Percentiles rank a stretch among this genome's conserved stretches.
phyloP scores from a whole-genome alignment of 2,113 vertebrate genomes.

The Serilophus lunatus region DNA sequence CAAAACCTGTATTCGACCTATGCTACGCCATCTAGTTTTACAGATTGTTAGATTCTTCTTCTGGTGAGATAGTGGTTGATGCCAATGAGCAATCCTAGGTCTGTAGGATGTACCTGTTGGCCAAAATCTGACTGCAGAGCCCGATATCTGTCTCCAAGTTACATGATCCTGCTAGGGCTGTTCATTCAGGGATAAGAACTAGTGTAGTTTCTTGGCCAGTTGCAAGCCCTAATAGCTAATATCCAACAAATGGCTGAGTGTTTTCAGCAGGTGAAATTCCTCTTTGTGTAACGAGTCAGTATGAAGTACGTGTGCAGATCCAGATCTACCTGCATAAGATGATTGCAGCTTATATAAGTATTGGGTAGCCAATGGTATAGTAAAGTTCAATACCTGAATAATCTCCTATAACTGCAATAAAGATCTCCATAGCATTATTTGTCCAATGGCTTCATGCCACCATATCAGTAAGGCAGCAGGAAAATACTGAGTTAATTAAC shows the following conservation, averaged over 20 bases:
- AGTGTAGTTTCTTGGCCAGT: fast-evolving
- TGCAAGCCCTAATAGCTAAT: background rate
- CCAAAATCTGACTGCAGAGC: background rate
- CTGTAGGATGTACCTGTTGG: background rate
- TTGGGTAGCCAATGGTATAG: background rate
- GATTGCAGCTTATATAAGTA: background rate
- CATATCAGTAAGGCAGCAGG: background rate
- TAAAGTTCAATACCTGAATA: background rate
- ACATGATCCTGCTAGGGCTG: background rate
- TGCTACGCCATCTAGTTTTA: background rate
- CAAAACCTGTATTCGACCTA: background rate
- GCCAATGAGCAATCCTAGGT: background rate
- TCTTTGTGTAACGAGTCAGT: background rate
- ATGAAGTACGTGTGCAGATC: background rate
- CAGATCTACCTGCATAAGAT: background rate
- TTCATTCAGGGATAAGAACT: background rate
- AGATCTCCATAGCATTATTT: background rate
- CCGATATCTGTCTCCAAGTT: background rate
- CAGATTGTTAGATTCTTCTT: background rate
- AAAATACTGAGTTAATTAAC: conserved; percentile 18
- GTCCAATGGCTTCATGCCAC: background rate
- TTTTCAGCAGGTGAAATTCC: background rate
- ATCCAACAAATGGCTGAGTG: background rate
- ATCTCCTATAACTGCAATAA: background rate
- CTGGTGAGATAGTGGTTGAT: background rate